Conservation (phyloP, 2,888 invertebrate genomes). For the Caradrina kadenii region DNA sequence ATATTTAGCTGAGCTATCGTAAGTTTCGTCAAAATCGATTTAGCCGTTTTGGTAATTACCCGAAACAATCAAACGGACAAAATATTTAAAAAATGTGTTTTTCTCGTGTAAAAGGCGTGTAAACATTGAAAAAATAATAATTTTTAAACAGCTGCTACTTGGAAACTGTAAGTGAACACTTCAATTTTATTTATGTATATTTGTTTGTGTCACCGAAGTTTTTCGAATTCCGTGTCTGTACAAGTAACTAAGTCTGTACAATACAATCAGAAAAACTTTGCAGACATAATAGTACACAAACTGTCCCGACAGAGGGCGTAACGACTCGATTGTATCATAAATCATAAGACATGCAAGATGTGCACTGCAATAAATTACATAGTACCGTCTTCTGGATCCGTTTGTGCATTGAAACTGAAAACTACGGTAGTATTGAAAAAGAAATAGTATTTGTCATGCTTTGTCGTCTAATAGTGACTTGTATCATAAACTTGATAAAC, state of each 20-base stretch:
- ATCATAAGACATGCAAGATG: conserved; percentile 57
- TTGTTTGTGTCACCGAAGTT: no score
- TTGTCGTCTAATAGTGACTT: neutral
- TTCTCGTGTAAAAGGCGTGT: no score
- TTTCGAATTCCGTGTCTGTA: no score
- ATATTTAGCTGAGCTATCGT: no score
- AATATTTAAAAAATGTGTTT: no score
- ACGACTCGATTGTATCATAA: conserved; percentile 43
- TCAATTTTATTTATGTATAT: no score
- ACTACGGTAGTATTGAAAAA: conserved; percentile 35
- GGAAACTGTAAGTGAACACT: no score
- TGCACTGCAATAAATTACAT: conserved; percentile 39
- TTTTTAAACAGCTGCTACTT: no score
- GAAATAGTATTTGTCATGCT: neutral
- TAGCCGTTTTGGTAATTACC: no score
- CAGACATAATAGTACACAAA: conserved; percentile 16
- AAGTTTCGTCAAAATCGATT: no score
- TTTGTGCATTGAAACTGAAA: conserved; percentile 45
- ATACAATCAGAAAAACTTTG: neutral
- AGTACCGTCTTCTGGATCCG: conserved; percentile 10
- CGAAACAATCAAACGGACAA: no score
- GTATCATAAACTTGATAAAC: neutral
- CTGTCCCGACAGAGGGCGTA: conserved; percentile 26
- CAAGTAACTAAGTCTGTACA: neutral
- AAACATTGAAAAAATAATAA: no score